Evolutionary conservation across 2,797 vertebrate species (phyloP).

Genomic region (Benthosema pterotum): DNA sequence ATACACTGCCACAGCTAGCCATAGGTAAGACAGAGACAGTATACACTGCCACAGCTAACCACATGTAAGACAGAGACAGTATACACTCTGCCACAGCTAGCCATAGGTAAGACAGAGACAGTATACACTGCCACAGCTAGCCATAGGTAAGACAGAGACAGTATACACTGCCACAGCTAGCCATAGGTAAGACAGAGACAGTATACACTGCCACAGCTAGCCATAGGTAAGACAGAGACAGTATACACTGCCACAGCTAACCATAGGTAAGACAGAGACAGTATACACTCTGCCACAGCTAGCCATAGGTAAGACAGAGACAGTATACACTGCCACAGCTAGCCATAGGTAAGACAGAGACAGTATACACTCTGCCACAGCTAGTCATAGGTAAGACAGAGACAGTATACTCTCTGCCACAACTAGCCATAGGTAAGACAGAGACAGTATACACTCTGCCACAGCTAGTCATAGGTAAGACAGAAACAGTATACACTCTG

Average conservation of each 20-base stretch:
- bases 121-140: slow-evolving; percentile 91
- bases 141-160: slow-evolving; percentile 87
- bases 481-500: slow-evolving; percentile 84
- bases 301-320: slow-evolving; percentile 89
- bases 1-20: slow-evolving; percentile 93
- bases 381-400: slow-evolving; percentile 93
- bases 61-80: slow-evolving; percentile 85
- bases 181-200: slow-evolving; percentile 87
- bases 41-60: slow-evolving; percentile 93
- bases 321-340: slow-evolving; percentile 90
- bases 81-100: slow-evolving; percentile 96
- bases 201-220: slow-evolving; percentile 91
- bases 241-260: slow-evolving; percentile 91
- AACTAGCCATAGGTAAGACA: slow-evolving; percentile 96
- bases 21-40: slow-evolving; percentile 85
- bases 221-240: slow-evolving; percentile 87
- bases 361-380: slow-evolving; percentile 91
- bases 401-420: slow-evolving; percentile 81
- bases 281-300: slow-evolving; percentile 94
- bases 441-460: slow-evolving; percentile 87
- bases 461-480: slow-evolving; percentile 95
- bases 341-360: slow-evolving; percentile 89
- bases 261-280: slow-evolving; percentile 87
- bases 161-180: slow-evolving; percentile 91
- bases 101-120: slow-evolving; percentile 87